Conservation (phyloP, 2,888 invertebrate genomes). For the Ectemnius continuus region DNA sequence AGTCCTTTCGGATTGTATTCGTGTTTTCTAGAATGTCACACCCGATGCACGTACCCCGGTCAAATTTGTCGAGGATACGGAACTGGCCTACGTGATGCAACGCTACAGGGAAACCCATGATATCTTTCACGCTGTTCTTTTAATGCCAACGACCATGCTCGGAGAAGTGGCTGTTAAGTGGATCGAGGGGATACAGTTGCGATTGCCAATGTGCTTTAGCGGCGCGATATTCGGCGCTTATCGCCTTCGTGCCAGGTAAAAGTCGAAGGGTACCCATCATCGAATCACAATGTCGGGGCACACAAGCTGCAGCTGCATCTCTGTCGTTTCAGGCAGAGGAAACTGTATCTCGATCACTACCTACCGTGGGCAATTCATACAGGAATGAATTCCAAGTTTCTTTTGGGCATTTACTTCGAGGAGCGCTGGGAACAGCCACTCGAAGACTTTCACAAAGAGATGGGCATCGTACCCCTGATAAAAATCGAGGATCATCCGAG, state of each 20-base stretch:
- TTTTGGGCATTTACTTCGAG: conserved; percentile 95
- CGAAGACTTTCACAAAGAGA: conserved; percentile 87
- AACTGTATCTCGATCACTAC: conserved; percentile 86
- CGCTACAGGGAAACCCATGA: conserved; percentile 98
- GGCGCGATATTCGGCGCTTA: conserved; percentile 96
- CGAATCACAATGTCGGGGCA: neutral
- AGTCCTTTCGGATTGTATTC: conserved; percentile 7
- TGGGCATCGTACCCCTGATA: conserved; percentile 84
- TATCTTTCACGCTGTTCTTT: conserved; percentile 92
- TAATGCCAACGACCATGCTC: conserved; percentile 96
- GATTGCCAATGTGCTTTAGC: conserved; percentile 96
- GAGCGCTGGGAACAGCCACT: conserved; percentile 95
- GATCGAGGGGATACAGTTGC: conserved; percentile 97
- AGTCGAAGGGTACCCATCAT: neutral
- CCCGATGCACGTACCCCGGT: conserved; percentile 95
- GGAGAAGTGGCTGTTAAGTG: conserved; percentile 97
- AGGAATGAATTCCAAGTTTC: conserved; percentile 86
- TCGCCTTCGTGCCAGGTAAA: conserved; percentile 89
- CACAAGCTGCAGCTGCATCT: neutral
- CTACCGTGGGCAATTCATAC: conserved; percentile 93
- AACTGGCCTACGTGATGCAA: conserved; percentile 97
- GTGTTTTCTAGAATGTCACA: conserved; percentile 85
- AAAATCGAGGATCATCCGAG: neutral
- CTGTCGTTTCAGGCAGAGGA: conserved; percentile 82
- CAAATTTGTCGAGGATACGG: conserved; percentile 92